Evolutionary conservation across 2,888 invertebrate species (phyloP).

Genomic region (Schrankia costaestrigalis): DNA sequence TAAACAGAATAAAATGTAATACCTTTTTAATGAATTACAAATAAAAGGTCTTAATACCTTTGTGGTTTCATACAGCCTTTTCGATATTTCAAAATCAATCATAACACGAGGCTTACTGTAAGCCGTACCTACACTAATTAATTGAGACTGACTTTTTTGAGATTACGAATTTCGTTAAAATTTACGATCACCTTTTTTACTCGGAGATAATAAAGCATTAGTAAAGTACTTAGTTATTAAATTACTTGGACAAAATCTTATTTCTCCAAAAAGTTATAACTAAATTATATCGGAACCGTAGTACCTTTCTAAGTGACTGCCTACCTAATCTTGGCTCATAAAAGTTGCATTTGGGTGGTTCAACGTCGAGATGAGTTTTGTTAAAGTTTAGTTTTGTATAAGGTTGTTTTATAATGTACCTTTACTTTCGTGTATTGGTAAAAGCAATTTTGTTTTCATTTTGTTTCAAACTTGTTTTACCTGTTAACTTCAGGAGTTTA

Average conservation of each 20-base stretch:
- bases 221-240: constrained; percentile 23
- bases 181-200: constrained; percentile 1
- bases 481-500: not conserved
- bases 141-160: no score
- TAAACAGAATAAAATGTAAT: no score
- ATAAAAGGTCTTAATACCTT: no score
- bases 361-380: constrained; percentile 49
- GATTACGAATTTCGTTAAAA: not conserved
- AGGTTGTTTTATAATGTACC: constrained; percentile 34
- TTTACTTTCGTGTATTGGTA: constrained; percentile 20
- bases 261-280: constrained; percentile 32
- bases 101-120: no score
- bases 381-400: constrained; percentile 31
- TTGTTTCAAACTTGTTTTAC: not conserved
- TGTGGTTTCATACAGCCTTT: no score
- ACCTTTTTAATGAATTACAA: no score
- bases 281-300: constrained; percentile 27
- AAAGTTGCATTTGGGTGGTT: constrained; percentile 46
- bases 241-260: constrained; percentile 28
- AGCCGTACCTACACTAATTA: no score
- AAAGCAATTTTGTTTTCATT: constrained; percentile 32
- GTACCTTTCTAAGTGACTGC: constrained; percentile 25
- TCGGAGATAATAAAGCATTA: constrained; percentile 16
- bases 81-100: no score
- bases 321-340: constrained; percentile 40